Conservation (phyloP, 2,888 invertebrate genomes). For the Gerris lacustris region DNA sequence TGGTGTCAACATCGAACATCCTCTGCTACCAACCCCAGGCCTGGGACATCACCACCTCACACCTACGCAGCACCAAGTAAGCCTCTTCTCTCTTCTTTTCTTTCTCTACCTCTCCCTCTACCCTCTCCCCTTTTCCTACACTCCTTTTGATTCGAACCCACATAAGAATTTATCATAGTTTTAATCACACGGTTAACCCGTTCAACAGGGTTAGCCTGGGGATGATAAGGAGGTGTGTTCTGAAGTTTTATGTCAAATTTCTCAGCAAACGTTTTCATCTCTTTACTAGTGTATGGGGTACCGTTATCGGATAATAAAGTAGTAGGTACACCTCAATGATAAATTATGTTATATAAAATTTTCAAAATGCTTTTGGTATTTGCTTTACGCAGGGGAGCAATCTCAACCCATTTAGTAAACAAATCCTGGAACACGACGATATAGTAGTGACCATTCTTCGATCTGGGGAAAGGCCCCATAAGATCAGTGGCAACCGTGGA, state of each 20-base stretch:
- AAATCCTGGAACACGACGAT: slow-evolving; percentile 31
- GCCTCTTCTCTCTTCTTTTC: too few species aligned
- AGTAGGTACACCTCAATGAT: neutral
- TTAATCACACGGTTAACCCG: slow-evolving; percentile 28
- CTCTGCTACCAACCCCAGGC: too few species aligned
- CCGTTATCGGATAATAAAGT: slow-evolving; percentile 26
- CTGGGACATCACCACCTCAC: too few species aligned
- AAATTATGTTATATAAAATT: neutral
- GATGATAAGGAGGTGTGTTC: slow-evolving; percentile 27
- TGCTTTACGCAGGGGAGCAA: slow-evolving; percentile 17
- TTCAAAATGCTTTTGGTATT: neutral
- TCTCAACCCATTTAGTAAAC: slow-evolving; percentile 29
- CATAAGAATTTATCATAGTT: slow-evolving; percentile 27
- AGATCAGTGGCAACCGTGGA: slow-evolving; percentile 24
- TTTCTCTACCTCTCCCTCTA: too few species aligned
- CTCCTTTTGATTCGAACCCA: slow-evolving; percentile 25
- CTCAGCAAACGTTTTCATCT: slow-evolving; percentile 19
- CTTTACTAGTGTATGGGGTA: slow-evolving; percentile 24
- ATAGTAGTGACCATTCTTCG: slow-evolving; percentile 20
- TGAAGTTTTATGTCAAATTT: slow-evolving; percentile 17
- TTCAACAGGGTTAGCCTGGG: slow-evolving; percentile 30
- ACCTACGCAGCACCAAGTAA: too few species aligned
- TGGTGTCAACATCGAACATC: too few species aligned
- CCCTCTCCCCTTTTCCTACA: slow-evolving; percentile 29
- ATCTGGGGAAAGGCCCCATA: slow-evolving; percentile 19